These are phyloP conservation scores for Coleophora flavipennella DNA, from an alignment of 2,888 invertebrate genomes.

Conservation along the genomic window DNA sequence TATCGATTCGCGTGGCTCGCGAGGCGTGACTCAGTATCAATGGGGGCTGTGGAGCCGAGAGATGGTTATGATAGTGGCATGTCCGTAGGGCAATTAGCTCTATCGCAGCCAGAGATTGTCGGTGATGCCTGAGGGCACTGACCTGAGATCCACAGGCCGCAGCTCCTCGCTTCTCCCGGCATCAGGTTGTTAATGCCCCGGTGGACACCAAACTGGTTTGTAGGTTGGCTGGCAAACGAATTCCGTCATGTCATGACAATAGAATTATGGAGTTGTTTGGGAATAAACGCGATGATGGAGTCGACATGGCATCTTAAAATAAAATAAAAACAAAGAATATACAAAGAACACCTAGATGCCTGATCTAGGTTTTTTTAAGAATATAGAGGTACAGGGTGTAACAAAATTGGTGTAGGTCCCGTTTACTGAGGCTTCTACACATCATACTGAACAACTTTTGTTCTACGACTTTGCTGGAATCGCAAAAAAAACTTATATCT, in stretches of 20 bases:
- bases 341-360: no score
- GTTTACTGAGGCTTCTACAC: no score
- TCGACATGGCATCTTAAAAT: no score
- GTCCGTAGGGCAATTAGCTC: slow-evolving; percentile 26
- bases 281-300: no score
- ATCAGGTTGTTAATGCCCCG: background rate
- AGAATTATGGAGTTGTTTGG: background rate
- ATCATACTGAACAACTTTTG: no score
- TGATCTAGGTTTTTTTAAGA: no score
- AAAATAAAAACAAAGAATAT: no score
- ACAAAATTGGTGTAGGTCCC: no score
- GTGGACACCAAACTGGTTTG: no score
- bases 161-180: slow-evolving; percentile 1
- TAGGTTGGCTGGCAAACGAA: background rate
- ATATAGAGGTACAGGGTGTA: no score
- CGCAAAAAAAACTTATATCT: no score
- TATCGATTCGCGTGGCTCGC: slow-evolving; percentile 34
- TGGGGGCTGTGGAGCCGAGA: slow-evolving; percentile 25
- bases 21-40: slow-evolving; percentile 52
- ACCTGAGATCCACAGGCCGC: slow-evolving; percentile 26
- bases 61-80: slow-evolving; percentile 26
- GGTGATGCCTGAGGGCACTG: slow-evolving; percentile 36
- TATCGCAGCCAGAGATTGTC: slow-evolving; percentile 24
- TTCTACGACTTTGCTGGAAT: no score
- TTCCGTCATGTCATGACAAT: background rate